These are phyloP conservation scores for Nylanderia fulva DNA, from an alignment of 1,140 invertebrate species.

Conservation along the genomic window DNA sequence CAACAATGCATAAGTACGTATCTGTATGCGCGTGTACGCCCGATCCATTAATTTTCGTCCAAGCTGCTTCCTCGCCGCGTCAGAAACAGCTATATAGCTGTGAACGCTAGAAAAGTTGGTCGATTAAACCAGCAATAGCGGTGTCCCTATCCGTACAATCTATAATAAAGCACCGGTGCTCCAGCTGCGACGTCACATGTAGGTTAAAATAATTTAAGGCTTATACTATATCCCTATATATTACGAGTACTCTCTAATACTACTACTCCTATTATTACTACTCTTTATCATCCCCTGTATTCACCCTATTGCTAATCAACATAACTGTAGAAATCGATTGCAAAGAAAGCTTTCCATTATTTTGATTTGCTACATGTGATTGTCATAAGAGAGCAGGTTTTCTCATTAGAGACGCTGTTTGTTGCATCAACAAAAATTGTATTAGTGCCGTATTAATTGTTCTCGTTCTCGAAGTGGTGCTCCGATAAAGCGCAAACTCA, in stretches of 20 bases:
- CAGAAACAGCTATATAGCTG: conserved; percentile 71
- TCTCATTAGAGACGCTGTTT: conserved; percentile 9
- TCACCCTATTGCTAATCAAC: conserved; percentile 6
- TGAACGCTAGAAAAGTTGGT: conserved; percentile 73
- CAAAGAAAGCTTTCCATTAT: conserved; percentile 22
- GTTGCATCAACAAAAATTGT: background rate
- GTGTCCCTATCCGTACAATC: conserved; percentile 35
- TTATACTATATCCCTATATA: background rate
- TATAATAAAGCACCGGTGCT: conserved; percentile 48
- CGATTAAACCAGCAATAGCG: conserved; percentile 73
- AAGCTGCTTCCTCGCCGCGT: conserved; percentile 68
- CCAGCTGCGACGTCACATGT: conserved; percentile 13
- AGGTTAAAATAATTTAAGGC: conserved; percentile 42
- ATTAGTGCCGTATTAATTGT: conserved; percentile 45
- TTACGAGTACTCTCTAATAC: too few relatives aligned
- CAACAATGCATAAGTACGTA: conserved; percentile 71
- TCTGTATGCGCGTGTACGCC: conserved; percentile 56
- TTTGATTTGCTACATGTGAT: background rate
- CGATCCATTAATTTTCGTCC: conserved; percentile 77
- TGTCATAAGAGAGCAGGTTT: background rate
- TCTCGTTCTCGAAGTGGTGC: background rate
- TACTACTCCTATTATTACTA: background rate
- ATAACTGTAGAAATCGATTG: conserved; percentile 25
- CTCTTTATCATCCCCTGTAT: conserved; percentile 1
- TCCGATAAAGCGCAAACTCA: background rate